A percentile compares a stretch with the other conserved stretches of the same genome.
phyloP scores from a whole-genome alignment of 1,140 invertebrate genomes.

The Anoplolepis gracilipes region DNA sequence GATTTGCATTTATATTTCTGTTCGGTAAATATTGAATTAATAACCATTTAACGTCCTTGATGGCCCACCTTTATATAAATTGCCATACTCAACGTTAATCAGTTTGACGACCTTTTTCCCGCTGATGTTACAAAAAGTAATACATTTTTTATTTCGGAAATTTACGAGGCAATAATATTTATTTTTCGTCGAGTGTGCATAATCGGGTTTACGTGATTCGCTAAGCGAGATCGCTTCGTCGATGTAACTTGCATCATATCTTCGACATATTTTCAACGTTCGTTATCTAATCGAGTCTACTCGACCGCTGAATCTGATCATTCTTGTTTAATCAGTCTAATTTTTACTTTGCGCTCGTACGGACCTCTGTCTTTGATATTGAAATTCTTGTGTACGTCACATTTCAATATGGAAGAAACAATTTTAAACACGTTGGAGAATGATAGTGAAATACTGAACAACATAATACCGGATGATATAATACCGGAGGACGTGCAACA shows the following conservation, averaged over 20 bases:
- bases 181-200: background rate
- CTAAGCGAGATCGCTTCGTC: background rate
- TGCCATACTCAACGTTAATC: background rate
- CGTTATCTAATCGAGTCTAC: constrained; percentile 50
- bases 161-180: background rate
- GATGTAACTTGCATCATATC: background rate
- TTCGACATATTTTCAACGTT: background rate
- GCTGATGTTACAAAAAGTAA: background rate
- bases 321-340: constrained; percentile 13
- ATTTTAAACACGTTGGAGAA: constrained; percentile 49
- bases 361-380: background rate
- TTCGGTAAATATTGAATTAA: constrained; percentile 26
- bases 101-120: background rate
- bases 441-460: too few relatives aligned
- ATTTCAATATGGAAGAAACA: constrained; percentile 48
- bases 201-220: background rate
- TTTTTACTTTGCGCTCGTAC: background rate
- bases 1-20: background rate
- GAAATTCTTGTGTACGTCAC: background rate
- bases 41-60: background rate
- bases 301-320: constrained; percentile 26
- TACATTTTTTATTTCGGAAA: background rate
- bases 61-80: background rate
- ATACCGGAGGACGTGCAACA: constrained; percentile 70
- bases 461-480: constrained; percentile 13